Conservation (phyloP, 2,888 invertebrate genomes). For the Esperia sulphurella region DNA sequence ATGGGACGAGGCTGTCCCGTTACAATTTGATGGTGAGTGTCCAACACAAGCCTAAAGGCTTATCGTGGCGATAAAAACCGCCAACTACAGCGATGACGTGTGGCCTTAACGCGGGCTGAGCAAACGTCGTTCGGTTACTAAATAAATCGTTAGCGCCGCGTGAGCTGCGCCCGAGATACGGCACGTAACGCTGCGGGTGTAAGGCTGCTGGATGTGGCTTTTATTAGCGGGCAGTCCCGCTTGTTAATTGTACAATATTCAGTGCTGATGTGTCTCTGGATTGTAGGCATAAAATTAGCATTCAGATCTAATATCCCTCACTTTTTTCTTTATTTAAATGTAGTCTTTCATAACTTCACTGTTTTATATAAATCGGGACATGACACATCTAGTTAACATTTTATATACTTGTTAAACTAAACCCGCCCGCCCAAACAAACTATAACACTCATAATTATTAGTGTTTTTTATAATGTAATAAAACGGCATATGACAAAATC, state of each 20-base stretch:
- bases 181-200: slow-evolving; percentile 49
- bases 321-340: too few relatives aligned
- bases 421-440: slow-evolving; percentile 11
- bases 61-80: slow-evolving; percentile 8
- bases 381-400: slow-evolving; percentile 33
- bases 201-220: slow-evolving; percentile 20
- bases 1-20: too few relatives aligned
- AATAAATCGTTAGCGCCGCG: slow-evolving; percentile 75
- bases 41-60: neutral
- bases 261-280: too few relatives aligned
- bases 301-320: too few relatives aligned
- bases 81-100: slow-evolving; percentile 9
- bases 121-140: slow-evolving; percentile 73
- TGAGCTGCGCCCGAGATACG: slow-evolving; percentile 61
- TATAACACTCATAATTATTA: slow-evolving; percentile 14
- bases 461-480: slow-evolving; percentile 11
- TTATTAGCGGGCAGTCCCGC: too few relatives aligned
- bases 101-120: slow-evolving; percentile 34
- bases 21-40: neutral
- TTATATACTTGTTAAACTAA: slow-evolving; percentile 19
- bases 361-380: neutral
- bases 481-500: neutral
- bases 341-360: too few relatives aligned
- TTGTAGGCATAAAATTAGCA: too few relatives aligned
- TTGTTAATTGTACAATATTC: too few relatives aligned